Evolutionary conservation across 2,113 vertebrate genomes (phyloP), one percentile per base, ranked within the genome.

Genomic region (Proterorhinus semilunaris): DNA sequence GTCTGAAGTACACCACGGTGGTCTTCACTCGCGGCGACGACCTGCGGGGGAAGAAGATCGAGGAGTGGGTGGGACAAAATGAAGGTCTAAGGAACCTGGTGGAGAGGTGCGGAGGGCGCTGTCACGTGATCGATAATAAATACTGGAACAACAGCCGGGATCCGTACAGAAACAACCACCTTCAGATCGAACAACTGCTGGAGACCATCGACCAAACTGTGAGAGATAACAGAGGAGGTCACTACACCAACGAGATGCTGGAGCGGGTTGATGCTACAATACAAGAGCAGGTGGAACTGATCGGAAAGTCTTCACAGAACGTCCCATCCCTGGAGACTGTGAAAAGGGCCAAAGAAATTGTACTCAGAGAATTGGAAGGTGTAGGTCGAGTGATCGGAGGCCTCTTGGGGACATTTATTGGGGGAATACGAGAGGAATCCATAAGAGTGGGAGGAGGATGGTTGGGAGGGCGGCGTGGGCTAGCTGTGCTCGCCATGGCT

Each of bases 81-180:
- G 8, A 45, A 45, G 58, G 7, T 8, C 36, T 61, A 15, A 6
- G 8, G 3, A 8, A 13, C 7, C 58, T 61, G 58, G 58, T 44
- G 58, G 13, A 45, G 15, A 61, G 9, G 15, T 61, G 58, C 15
- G 58, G 42, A 43, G 58, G 58, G 0, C 58, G 58, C 58, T 61
- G 58, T 61, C 42, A 45, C n/a, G 58, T 61, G 13, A 9, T 61
- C 44, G 58, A 61, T 45, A 61, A 61, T 61, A 61, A 10, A 61
- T 9, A 45, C 58, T 61, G 58, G 58, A 61, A 61, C 12, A 45
- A 61, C 3, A 36, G 4, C 27, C 42, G 45, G 36, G 1, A 61
- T 42, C 8, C 13, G 2, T 61, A 61, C 58, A 61, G 58, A 8
- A 61, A 61, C 58, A 61, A 61, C 42, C 13, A 61, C 15, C 0